These are phyloP conservation scores for Mimumesa dahlbomi DNA, from an alignment of 2,888 invertebrate genomes.

Conservation along the genomic window DNA sequence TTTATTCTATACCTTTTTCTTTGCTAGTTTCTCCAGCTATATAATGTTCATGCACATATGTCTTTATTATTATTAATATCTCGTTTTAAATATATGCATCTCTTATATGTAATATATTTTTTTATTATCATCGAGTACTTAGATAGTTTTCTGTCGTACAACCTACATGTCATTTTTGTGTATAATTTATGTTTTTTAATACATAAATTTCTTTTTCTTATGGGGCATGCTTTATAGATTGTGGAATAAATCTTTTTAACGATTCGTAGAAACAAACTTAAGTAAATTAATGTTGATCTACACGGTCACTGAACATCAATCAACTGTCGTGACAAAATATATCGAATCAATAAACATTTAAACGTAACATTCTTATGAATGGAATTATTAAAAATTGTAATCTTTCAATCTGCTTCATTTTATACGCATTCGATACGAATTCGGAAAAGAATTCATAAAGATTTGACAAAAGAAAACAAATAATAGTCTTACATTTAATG, in stretches of 20 bases:
- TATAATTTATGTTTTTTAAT: constrained; percentile 66
- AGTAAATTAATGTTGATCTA: not conserved
- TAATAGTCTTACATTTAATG: too few species aligned
- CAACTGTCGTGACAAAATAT: not conserved
- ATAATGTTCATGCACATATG: constrained; percentile 62
- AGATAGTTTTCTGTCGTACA: constrained; percentile 63
- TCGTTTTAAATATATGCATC: constrained; percentile 67
- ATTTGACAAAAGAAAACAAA: too few species aligned
- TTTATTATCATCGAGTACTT: constrained; percentile 67
- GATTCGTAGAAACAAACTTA: not conserved
- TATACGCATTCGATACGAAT: not conserved
- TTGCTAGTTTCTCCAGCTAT: constrained; percentile 63
- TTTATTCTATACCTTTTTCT: constrained; percentile 55
- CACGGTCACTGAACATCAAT: not conserved
- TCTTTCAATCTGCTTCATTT: not conserved
- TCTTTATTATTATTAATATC: constrained; percentile 56
- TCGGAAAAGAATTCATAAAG: too few species aligned
- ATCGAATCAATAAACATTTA: too few species aligned
- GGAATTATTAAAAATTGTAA: too few species aligned
- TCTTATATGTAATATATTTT: constrained; percentile 66
- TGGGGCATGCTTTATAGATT: constrained; percentile 50
- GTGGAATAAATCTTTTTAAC: constrained; percentile 30
- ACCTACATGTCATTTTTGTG: constrained; percentile 68
- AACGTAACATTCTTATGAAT: too few species aligned
- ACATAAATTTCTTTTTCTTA: constrained; percentile 55